Conservation (phyloP, 1,140 invertebrate genomes). For the Nilaparvata lugens region DNA sequence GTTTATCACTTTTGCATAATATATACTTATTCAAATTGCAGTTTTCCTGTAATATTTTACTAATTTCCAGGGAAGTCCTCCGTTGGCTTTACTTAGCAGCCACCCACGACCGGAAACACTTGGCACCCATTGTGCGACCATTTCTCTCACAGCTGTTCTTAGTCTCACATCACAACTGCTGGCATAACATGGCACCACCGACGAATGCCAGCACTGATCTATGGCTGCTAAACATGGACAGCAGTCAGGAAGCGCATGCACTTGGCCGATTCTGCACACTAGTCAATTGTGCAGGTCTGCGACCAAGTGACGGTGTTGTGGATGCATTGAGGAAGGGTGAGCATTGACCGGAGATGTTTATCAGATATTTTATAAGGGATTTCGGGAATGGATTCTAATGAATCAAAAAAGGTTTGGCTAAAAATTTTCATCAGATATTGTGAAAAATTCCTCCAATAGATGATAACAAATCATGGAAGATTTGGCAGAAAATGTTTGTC, state of each 20-base stretch:
- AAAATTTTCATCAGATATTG: too few relatives aligned
- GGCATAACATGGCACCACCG: slow-evolving; percentile 51
- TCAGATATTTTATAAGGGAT: too few relatives aligned
- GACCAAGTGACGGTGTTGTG: slow-evolving; percentile 46
- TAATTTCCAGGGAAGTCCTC: slow-evolving; percentile 38
- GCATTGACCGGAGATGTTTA: slow-evolving; percentile 3
- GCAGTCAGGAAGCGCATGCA: slow-evolving; percentile 45
- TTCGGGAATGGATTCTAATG: too few relatives aligned
- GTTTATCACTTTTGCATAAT: too few relatives aligned
- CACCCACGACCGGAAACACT: slow-evolving; percentile 37
- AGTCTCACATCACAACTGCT: slow-evolving; percentile 48
- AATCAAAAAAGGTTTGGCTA: too few relatives aligned
- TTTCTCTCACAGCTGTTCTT: slow-evolving; percentile 49
- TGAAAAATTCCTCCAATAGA: too few relatives aligned
- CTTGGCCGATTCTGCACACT: slow-evolving; percentile 45
- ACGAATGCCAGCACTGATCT: slow-evolving; percentile 33
- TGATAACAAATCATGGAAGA: too few relatives aligned
- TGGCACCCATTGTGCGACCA: slow-evolving; percentile 48
- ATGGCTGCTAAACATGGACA: too few relatives aligned
- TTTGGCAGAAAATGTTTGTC: too few relatives aligned
- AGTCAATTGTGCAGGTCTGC: slow-evolving; percentile 43
- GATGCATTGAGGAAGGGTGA: slow-evolving; percentile 46
- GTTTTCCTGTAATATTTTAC: too few relatives aligned
- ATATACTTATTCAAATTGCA: too few relatives aligned
- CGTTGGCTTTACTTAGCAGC: slow-evolving; percentile 49